Evolutionary conservation across 2,113 vertebrate species (phyloP).

Genomic region (Pachyramphus minor): DNA sequence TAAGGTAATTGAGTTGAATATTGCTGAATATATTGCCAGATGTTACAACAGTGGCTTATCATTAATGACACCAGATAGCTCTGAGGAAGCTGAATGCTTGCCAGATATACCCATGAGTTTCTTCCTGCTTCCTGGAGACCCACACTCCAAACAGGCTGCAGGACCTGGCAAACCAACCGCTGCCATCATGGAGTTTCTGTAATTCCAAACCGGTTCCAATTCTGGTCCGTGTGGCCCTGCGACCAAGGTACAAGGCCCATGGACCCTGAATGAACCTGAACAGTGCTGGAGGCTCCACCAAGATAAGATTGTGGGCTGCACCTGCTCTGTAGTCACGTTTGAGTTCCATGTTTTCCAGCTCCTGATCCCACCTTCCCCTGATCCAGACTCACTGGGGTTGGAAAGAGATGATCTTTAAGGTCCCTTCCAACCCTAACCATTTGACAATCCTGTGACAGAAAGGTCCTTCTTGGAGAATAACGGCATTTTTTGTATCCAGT

Average conservation of each 20-base stretch:
- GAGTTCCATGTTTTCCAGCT: background rate
- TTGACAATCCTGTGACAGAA: background rate
- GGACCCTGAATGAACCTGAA: background rate
- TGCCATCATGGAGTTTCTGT: background rate
- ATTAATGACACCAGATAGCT: background rate
- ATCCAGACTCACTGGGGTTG: background rate
- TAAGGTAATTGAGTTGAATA: background rate
- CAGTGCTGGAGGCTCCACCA: background rate
- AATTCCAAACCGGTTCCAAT: background rate
- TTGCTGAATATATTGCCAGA: background rate
- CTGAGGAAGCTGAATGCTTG: background rate
- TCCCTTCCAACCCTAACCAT: background rate
- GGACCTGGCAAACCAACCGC: background rate
- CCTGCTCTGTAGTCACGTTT: fast-evolving
- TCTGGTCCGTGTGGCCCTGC: background rate
- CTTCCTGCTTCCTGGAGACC: background rate
- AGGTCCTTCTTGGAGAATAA: background rate
- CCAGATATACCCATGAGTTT: background rate
- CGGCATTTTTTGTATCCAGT: background rate
- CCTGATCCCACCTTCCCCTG: background rate
- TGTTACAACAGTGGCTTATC: background rate
- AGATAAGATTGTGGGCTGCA: background rate
- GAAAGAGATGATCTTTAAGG: background rate
- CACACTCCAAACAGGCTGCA: background rate
- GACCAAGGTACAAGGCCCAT: constrained; percentile 1